Base-by-base conservation (phyloP, 92 coral and sea anemone genomes). In the Virgularia gustaviana region DNA sequence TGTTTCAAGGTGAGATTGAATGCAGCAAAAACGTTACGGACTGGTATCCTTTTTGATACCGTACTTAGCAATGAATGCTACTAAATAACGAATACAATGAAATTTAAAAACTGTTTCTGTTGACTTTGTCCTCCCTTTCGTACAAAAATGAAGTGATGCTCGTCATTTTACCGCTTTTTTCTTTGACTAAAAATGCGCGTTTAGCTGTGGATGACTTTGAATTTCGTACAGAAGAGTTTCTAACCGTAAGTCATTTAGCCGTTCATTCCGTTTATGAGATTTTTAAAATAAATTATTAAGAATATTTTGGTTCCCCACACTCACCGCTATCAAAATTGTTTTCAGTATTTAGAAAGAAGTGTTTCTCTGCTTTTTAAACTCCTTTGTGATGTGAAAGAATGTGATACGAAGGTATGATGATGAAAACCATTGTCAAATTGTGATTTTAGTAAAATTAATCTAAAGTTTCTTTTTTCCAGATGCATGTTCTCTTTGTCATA, bases 121-220 rank as follows among this genome's bases (percentile, higher is more conserved):
- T n/a, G n/a, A n/a, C n/a, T n/a, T n/a, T n/a, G n/a, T n/a, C n/a
- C n/a, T n/a, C n/a, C n/a, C n/a, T n/a, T n/a, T n/a, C n/a, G n/a
- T n/a, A n/a, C n/a, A n/a, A n/a, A n/a, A n/a, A n/a, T n/a, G n/a
- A n/a, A n/a, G n/a, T n/a, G n/a, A n/a, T n/a, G n/a, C n/a, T n/a
- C n/a, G n/a, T 52, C 9, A 39, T 7, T 39, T 8, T 7, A 39
- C 8, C 15, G 45, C 45, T 7, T 39, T 39, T 15, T 52, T 33
- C 58, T 52, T 52, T 3, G 28, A 1, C 30, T 12, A 12, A 52
- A 52, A 52, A 22, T 12, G 6, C 28, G 15, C 71, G 7, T 6
- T 43, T 61, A 91, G 67, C 91, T 49, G 81, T 91, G 37, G 97
- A 91, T 53, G 97, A 91, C 73, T 88, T 91, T 6, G 97, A 91